phyloP scores from a whole-genome alignment of 2,888 invertebrate genomes.

The Abrostola triplasia region DNA sequence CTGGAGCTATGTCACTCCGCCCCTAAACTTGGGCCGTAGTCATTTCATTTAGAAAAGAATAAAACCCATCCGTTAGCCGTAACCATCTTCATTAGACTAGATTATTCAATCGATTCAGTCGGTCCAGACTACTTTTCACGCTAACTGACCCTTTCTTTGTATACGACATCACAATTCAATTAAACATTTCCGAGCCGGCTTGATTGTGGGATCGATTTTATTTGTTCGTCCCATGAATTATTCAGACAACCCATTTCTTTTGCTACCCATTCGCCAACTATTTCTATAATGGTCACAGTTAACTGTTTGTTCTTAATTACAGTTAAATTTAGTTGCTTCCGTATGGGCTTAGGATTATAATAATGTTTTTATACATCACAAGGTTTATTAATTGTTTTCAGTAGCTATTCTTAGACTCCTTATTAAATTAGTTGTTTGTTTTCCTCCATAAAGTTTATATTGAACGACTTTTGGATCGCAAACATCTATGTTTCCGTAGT shows the following conservation, averaged over 20 bases:
- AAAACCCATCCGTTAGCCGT: conserved; percentile 50
- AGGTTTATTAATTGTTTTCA: too few relatives aligned
- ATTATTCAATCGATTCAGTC: conserved; percentile 32
- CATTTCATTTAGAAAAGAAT: conserved; percentile 9
- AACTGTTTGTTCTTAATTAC: conserved; percentile 19
- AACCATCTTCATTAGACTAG: conserved; percentile 42
- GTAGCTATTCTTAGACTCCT: too few relatives aligned
- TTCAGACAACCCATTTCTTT: conserved; percentile 70
- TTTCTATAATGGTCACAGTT: conserved; percentile 36
- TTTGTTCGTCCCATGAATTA: conserved; percentile 72
- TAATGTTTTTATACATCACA: not conserved
- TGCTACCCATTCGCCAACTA: conserved; percentile 43
- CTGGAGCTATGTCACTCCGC: too few relatives aligned
- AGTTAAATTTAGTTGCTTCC: not conserved
- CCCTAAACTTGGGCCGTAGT: conserved; percentile 10
- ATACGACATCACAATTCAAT: conserved; percentile 75
- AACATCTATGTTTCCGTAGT: conserved; percentile 17
- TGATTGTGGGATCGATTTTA: conserved; percentile 73
- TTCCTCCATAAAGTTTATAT: too few relatives aligned
- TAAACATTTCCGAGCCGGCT: conserved; percentile 68
- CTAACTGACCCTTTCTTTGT: conserved; percentile 68
- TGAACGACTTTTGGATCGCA: too few relatives aligned
- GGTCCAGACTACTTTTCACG: conserved; percentile 61
- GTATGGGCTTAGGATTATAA: not conserved
- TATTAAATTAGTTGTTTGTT: too few relatives aligned